These are phyloP conservation scores for Pemphredon lugubris DNA, from an alignment of 2,888 invertebrate species.

Conservation along the genomic window DNA sequence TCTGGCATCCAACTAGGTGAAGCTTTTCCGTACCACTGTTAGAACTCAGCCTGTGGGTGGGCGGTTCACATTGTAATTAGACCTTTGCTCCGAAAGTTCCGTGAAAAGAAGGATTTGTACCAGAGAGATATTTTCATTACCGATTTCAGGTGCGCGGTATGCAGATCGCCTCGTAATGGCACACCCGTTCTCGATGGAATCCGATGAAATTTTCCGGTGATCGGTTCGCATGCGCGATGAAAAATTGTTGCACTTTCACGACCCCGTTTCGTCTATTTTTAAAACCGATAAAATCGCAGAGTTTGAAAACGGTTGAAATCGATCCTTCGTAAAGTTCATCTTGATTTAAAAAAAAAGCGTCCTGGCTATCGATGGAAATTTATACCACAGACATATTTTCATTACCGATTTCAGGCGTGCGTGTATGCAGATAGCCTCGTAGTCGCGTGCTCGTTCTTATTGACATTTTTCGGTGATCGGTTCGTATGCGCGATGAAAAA, in stretches of 20 bases:
- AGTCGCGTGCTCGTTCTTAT: neutral
- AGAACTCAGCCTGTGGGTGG: slow-evolving; percentile 24
- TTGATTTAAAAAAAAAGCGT: too few species aligned
- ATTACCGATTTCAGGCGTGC: neutral
- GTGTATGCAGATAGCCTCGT: neutral
- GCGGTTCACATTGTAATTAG: slow-evolving; percentile 41
- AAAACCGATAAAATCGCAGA: too few species aligned
- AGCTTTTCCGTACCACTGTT: slow-evolving; percentile 42
- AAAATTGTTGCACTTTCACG: too few species aligned
- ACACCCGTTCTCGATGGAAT: neutral
- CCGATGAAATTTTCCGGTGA: too few species aligned
- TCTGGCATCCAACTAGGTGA: slow-evolving; percentile 43
- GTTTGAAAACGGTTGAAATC: too few species aligned
- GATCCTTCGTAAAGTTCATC: too few species aligned
- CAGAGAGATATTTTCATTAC: neutral
- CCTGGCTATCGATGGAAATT: too few species aligned
- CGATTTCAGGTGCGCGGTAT: neutral
- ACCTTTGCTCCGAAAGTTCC: slow-evolving; percentile 6
- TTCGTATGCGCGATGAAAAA: too few species aligned
- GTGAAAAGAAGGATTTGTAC: neutral
- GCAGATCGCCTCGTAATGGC: neutral
- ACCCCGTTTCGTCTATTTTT: too few species aligned
- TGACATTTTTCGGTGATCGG: too few species aligned
- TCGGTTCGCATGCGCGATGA: too few species aligned
- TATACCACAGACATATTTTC: neutral